A percentile compares a stretch with the other conserved stretches of the same genome.
phyloP scores from a whole-genome alignment of 2,797 vertebrate genomes.

The Leptatherina wallacei region DNA sequence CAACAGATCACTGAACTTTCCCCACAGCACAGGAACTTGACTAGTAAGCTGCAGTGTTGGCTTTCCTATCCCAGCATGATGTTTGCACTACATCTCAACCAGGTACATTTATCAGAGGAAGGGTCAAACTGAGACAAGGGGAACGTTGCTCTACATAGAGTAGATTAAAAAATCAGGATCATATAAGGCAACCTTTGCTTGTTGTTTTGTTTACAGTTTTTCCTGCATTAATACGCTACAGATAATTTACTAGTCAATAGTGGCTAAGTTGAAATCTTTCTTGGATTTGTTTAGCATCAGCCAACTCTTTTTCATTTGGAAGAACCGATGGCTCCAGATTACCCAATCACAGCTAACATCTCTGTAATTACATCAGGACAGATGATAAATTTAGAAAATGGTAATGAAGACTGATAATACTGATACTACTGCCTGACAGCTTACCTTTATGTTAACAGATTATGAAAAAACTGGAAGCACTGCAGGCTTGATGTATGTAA shows the following conservation, averaged over 20 bases:
- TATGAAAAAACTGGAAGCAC: background rate
- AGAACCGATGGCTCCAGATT: background rate
- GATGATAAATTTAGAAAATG: background rate
- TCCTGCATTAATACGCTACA: background rate
- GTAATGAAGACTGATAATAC: background rate
- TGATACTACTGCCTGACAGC: background rate
- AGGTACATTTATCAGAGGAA: background rate
- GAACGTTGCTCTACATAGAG: background rate
- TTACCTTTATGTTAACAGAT: background rate
- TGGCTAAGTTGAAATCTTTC: background rate
- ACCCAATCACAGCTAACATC: background rate
- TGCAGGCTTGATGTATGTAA: background rate
- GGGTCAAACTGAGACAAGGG: background rate
- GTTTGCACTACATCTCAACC: slow-evolving; percentile 15
- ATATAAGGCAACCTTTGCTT: background rate
- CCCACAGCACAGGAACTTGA: background rate
- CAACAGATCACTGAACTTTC: background rate
- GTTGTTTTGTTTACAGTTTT: background rate
- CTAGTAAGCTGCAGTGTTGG: background rate
- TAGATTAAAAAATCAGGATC: background rate
- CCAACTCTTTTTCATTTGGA: background rate
- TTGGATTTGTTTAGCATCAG: background rate
- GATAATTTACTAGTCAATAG: background rate
- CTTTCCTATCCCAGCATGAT: slow-evolving; percentile 1
- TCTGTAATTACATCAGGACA: background rate